A percentile compares a stretch with the other conserved stretches of the same genome.
Conservation (phyloP, 2,113 vertebrate species). For the Periophthalmodon schlosseri region DNA sequence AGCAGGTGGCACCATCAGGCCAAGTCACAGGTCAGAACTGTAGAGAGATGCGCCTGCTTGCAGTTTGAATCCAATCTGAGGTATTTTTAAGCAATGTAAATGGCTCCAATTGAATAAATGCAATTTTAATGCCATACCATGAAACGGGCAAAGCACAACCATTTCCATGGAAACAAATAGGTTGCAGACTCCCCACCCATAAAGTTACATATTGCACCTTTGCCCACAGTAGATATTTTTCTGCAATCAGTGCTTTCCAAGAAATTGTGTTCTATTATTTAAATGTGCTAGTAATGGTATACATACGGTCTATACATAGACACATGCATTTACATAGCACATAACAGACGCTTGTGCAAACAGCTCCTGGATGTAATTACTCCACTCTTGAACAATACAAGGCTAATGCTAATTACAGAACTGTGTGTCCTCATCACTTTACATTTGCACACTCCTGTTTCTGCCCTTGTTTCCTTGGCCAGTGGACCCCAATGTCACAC, state of each 20-base stretch:
- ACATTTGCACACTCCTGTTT: constrained; percentile 20
- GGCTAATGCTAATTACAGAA: constrained; percentile 67
- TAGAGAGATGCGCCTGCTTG: too few species aligned
- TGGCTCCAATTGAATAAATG: not conserved
- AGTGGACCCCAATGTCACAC: constrained; percentile 10
- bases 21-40: too few species aligned
- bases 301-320: not conserved
- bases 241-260: not conserved
- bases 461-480: constrained; percentile 13
- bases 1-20: too few species aligned
- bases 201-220: not conserved
- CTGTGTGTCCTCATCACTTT: constrained; percentile 54
- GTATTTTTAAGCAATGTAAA: too few species aligned
- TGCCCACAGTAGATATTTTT: not conserved
- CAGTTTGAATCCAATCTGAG: too few species aligned
- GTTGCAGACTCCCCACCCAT: not conserved
- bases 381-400: constrained; percentile 47
- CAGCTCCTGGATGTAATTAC: constrained; percentile 56
- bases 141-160: not conserved
- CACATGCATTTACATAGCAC: constrained; percentile 11
- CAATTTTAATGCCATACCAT: not conserved
- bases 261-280: not conserved
- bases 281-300: not conserved
- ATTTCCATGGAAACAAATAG: not conserved
- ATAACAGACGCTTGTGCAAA: constrained; percentile 21